Evolutionary conservation across 2,113 vertebrate species (phyloP).

Genomic region (Bubo scandiacus): DNA sequence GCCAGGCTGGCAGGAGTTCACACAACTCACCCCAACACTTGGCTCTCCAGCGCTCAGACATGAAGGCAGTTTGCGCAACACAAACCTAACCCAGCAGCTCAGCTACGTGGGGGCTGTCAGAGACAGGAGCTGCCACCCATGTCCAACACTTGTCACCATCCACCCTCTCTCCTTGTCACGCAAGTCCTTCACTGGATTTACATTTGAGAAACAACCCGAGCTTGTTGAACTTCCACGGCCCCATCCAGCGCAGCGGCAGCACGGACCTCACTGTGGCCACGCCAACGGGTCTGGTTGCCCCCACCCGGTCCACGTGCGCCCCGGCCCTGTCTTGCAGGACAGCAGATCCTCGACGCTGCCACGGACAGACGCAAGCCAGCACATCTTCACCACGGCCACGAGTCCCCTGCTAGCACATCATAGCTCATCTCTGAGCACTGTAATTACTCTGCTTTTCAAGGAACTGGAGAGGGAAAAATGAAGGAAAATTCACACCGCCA

Average conservation of each 20-base stretch:
- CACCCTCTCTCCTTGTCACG: accelerated
- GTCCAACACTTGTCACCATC: background rate
- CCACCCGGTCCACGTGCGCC: accelerated
- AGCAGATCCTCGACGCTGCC: background rate
- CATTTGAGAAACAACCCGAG: background rate
- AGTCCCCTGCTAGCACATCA: no score
- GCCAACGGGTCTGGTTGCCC: accelerated
- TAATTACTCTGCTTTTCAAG: background rate
- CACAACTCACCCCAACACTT: background rate
- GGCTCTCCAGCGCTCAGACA: background rate
- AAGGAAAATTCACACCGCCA: background rate
- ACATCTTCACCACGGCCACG: accelerated
- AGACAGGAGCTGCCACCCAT: background rate
- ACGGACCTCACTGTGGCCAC: background rate
- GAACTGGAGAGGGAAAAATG: background rate
- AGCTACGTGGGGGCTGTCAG: background rate
- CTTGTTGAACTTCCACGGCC: background rate
- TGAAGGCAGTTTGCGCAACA: accelerated
- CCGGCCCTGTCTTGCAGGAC: background rate
- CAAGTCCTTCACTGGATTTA: background rate
- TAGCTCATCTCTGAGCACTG: background rate
- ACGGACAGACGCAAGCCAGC: accelerated
- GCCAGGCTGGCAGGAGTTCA: background rate
- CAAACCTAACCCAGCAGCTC: background rate
- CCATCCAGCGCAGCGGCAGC: background rate